A percentile compares a stretch with the other conserved stretches of the same genome.
Evolutionary conservation across 2,888 invertebrate genomes (phyloP).

Genomic region (Drosophila flavopinicola): DNA sequence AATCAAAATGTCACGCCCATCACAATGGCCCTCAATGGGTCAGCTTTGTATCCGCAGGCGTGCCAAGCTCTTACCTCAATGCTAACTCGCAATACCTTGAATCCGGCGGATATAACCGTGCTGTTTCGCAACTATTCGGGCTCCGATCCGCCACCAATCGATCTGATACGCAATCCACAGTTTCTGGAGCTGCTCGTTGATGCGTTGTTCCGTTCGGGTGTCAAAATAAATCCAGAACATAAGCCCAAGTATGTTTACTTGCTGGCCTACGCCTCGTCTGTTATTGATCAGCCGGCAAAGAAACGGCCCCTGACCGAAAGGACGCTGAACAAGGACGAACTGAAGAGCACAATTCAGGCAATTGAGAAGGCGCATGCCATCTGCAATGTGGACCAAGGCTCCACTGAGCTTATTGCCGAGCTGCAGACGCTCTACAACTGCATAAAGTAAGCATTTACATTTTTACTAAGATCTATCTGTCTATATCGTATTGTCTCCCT

Average conservation of each 20-base stretch:
- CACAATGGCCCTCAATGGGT: conserved; percentile 96
- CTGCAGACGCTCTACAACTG: conserved; percentile 95
- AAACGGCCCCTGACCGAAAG: conserved; percentile 87
- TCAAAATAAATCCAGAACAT: conserved; percentile 97
- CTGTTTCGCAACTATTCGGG: conserved; percentile 95
- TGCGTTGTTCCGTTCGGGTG: conserved; percentile 96
- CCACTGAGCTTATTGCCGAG: conserved; percentile 96
- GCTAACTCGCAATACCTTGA: conserved; percentile 96
- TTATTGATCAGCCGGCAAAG: conserved; percentile 92
- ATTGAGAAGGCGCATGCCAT: conserved; percentile 97
- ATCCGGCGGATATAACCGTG: conserved; percentile 98
- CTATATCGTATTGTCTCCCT: conserved; percentile 85
- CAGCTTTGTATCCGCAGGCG: conserved; percentile 94
- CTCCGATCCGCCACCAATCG: conserved; percentile 96
- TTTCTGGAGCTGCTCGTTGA: conserved; percentile 97
- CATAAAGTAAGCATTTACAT: conserved; percentile 87
- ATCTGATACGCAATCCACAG: conserved; percentile 96
- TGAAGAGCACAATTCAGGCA: conserved; percentile 95
- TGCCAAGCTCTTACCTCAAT: conserved; percentile 97
- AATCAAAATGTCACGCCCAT: conserved; percentile 98
- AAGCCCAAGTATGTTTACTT: conserved; percentile 98
- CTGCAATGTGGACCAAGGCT: conserved; percentile 95
- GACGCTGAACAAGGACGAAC: conserved; percentile 92
- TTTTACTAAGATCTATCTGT: no score
- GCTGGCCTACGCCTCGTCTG: conserved; percentile 97